Evolutionary conservation across 2,113 vertebrate species (phyloP), one percentile per base, ranked within the genome.

Genomic region (Climacteris rufus): DNA sequence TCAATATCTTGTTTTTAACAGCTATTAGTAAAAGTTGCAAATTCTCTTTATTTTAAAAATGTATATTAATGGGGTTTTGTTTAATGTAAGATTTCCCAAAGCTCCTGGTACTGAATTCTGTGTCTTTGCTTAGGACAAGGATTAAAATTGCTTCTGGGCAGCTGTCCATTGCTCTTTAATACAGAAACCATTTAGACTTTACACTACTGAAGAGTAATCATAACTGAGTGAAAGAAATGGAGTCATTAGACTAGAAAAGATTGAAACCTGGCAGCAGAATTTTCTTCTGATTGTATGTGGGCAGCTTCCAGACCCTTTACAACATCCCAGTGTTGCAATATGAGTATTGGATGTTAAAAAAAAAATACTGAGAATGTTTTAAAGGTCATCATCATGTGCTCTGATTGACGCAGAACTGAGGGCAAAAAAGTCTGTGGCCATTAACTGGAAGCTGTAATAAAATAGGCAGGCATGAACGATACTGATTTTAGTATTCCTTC

Each of bases 61-160:
- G 5, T 28, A 1, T 40, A 10, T 56, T 52, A 25, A 27, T 44
- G 10, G 0, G 0, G 1, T 70, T 80, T 74, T 77, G 4, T 57
- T 91, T 54, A n/a, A 57, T 31, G 5, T 65, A 42, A 49, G 15
- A 11, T 52, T 64, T 76, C 22, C 6, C n/a, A n/a, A 24, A 72
- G 49, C 21, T 65, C 13, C 31, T 91, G 35, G 20, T 24, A 25
- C 25, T 61, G 28, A 85, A 27, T 20, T 83, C 11, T 18, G 1
- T 24, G 11, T 68, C 53, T 89, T 33, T 88, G 64, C 25, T 74
- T 66, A 45, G 70, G 53, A 8, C 4, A 49, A 76, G 80, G 72
- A 42, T 86, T 93, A 86, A 83, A 93, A 63, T 50, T 60, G 42
- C 68, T 91, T 85, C 64, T 89, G 57, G 52, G 63, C 17, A 69